Base-by-base conservation (phyloP, 2,888 invertebrate species). In the Lissocephala sabroskyi region DNA sequence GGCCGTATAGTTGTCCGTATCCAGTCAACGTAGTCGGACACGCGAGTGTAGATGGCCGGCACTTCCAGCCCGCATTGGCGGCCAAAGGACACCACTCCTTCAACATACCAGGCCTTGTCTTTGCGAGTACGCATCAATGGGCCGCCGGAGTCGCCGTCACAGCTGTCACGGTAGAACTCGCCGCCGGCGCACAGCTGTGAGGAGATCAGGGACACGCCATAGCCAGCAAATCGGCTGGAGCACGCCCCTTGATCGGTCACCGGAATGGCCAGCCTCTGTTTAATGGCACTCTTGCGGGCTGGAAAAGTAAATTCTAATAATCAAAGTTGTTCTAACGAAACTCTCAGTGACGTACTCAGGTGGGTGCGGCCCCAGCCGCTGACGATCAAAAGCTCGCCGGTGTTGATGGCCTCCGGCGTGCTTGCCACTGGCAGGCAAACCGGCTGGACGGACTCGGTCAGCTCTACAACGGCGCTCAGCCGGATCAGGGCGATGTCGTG, bases 401-500 rank as follows among this genome's bases (percentile, higher is more conserved):
- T 80, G 19, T 77, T 80, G 37, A 85, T 80, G 1, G 52, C 74
- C 17, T 62, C 81, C 17, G 81, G 83, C 26, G 81, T 77, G 2
- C 42, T 67, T 30, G 59, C 32, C 28, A 82, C 51, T 11, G 90
- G 90, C 28, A 91, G 64, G 53, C 91, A 91, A 29, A 91, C 87
- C 0, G 91, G 90, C 49, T 85, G 84, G 16, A 89, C 85, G 57
- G 83, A 90, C 70, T 86, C 88, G 6, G 65, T 87, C 56, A 86
- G 89, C 1, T 71, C 45, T 0, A 90, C 89, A 13, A 88, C 84
- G 2, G 79, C 67, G 0, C 85, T 70, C 1, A 94, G 84, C 47
- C 93, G 86, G 14, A 94, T 67, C 10, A 94, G 82, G 0, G 91
- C 93, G 41, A 94, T 92, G 70, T 94, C 93, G 73, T 92, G 84